Evolutionary conservation across 2,797 vertebrate genomes (phyloP).

Genomic region (Hephaestus fuliginosus): DNA sequence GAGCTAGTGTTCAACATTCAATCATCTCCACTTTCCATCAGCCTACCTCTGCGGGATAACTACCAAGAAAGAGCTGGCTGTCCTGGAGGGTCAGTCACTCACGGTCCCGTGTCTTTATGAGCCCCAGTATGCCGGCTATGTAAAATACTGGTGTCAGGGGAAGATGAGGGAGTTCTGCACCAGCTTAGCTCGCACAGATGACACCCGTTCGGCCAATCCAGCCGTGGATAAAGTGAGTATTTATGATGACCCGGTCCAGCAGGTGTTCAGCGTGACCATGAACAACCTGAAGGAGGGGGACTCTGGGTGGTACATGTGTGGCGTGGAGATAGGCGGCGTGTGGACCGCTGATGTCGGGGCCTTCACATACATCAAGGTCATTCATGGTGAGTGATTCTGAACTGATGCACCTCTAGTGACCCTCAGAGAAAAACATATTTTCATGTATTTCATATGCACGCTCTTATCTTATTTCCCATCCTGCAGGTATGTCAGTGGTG

Average conservation of each 20-base stretch:
- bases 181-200: constrained; percentile 77
- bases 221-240: constrained; percentile 65
- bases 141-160: constrained; percentile 86
- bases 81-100: constrained; percentile 79
- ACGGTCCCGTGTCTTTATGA: constrained; percentile 80
- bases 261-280: constrained; percentile 83
- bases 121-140: constrained; percentile 77
- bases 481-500: constrained; percentile 75
- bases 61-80: constrained; percentile 43
- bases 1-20: constrained; percentile 8
- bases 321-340: constrained; percentile 75
- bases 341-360: constrained; percentile 73
- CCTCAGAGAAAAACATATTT: background rate
- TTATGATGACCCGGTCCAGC: constrained; percentile 78
- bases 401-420: background rate
- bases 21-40: constrained; percentile 49
- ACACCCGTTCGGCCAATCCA: background rate
- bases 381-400: constrained; percentile 71
- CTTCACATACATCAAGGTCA: constrained; percentile 75
- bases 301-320: constrained; percentile 85
- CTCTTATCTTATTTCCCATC: background rate
- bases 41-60: constrained; percentile 67
- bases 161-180: constrained; percentile 75
- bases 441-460: background rate
- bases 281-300: constrained; percentile 68